phyloP scores from a whole-genome alignment of 2,113 vertebrate genomes.

The Lamprotornis superbus region DNA sequence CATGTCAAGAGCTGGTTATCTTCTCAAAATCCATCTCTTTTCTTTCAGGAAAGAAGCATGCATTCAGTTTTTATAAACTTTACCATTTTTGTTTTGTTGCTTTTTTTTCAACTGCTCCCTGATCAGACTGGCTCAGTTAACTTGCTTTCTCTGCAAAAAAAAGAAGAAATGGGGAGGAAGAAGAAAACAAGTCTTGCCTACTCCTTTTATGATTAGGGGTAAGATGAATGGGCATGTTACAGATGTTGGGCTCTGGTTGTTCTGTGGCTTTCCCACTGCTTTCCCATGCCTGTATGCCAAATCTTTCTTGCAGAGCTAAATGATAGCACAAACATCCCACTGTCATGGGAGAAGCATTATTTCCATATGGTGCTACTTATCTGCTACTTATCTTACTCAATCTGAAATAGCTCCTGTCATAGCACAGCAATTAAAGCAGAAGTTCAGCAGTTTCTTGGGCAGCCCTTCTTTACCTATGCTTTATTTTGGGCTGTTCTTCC shows the following conservation, averaged over 20 bases:
- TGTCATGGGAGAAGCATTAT: not conserved
- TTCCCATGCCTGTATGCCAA: not conserved
- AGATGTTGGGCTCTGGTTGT: not conserved
- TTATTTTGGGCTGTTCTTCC: not conserved
- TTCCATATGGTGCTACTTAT: not conserved
- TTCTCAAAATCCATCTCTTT: not conserved
- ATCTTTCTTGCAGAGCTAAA: not conserved
- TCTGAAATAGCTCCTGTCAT: not conserved
- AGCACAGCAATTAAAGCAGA: not conserved
- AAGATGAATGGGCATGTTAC: accelerated
- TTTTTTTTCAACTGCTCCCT: not conserved
- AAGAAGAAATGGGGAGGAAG: not conserved
- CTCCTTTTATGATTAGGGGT: not conserved
- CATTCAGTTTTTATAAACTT: not conserved
- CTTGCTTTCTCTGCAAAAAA: not conserved
- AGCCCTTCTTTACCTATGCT: not conserved
- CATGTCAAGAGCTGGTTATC: not conserved
- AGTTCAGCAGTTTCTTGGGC: not conserved
- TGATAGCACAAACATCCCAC: not conserved
- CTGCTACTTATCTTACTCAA: not conserved
- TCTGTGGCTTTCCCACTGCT: not conserved
- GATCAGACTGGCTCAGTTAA: not conserved
- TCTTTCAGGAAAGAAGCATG: not conserved
- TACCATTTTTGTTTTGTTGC: not conserved
- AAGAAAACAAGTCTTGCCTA: not conserved